Percentiles rank a stretch among this genome's conserved stretches.
These are phyloP conservation scores for Hyperoodon ampullatus DNA, from an alignment of 2,113 vertebrate species.

Conservation along the genomic window DNA sequence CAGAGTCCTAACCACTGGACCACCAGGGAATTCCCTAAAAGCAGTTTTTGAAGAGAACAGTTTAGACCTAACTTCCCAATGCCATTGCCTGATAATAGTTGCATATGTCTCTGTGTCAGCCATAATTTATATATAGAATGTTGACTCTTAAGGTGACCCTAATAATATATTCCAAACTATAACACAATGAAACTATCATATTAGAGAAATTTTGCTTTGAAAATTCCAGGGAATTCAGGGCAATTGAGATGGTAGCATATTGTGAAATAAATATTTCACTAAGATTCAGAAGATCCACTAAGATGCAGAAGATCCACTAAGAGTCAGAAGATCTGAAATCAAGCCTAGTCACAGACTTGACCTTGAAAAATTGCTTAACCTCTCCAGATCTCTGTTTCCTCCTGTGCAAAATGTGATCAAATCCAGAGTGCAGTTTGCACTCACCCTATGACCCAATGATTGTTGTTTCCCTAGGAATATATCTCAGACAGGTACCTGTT, in stretches of 20 bases:
- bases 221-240: not conserved
- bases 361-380: not conserved
- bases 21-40: not conserved
- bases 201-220: not conserved
- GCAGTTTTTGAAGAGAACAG: not conserved
- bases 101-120: not conserved
- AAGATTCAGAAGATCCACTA: not conserved
- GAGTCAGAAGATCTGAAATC: not conserved
- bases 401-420: not conserved
- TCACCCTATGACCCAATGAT: not conserved
- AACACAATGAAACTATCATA: not conserved
- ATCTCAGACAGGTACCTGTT: not conserved
- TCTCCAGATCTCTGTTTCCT: not conserved
- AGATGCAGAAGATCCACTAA: not conserved
- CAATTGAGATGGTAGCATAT: not conserved
- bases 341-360: not conserved
- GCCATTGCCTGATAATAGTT: not conserved
- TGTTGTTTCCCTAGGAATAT: not conserved
- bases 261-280: not conserved
- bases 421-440: not conserved
- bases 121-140: not conserved
- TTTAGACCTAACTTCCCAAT: not conserved
- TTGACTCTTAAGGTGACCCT: not conserved
- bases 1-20: not conserved
- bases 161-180: not conserved